Evolutionary conservation across 2,888 invertebrate species (phyloP).

Genomic region (Spodoptera exigua): DNA sequence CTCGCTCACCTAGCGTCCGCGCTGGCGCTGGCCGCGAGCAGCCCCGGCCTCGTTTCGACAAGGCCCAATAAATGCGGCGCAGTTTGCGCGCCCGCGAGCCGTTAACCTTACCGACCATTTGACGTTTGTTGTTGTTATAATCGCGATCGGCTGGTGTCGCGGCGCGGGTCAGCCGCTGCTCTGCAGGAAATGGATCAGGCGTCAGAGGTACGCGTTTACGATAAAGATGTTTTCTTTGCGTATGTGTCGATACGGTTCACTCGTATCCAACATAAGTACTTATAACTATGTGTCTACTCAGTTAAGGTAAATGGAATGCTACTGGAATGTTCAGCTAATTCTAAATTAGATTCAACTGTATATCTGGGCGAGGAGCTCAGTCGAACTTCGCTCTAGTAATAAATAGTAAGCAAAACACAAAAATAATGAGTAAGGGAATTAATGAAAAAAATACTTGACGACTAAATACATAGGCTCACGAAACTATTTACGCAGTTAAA

Average conservation of each 20-base stretch:
- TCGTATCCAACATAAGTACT: neutral
- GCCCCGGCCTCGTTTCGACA: conserved; percentile 75
- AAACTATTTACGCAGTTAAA: too few species aligned
- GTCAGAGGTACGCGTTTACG: conserved; percentile 48
- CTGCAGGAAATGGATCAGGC: conserved; percentile 51
- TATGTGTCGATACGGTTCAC: conserved; percentile 14
- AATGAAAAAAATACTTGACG: too few species aligned
- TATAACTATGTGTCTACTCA: neutral
- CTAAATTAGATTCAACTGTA: too few species aligned
- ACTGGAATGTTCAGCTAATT: too few species aligned
- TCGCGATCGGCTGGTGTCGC: conserved; percentile 54
- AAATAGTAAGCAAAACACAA: too few species aligned
- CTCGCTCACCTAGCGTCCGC: conserved; percentile 62
- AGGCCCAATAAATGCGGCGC: conserved; percentile 78
- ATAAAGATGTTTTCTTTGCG: conserved; percentile 27
- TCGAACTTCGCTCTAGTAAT: too few species aligned
- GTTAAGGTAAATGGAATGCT: too few species aligned
- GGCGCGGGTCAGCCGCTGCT: conserved; percentile 44
- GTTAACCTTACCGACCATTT: conserved; percentile 65
- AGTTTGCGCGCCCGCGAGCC: conserved; percentile 60
- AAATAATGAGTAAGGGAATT: too few species aligned
- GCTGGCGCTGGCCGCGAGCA: conserved; percentile 52
- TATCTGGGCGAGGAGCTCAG: too few species aligned
- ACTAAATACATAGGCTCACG: too few species aligned
- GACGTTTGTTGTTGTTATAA: conserved; percentile 60